phyloP scores from a whole-genome alignment of 2,888 invertebrate genomes.

The Acanthacorydalis orientalis region DNA sequence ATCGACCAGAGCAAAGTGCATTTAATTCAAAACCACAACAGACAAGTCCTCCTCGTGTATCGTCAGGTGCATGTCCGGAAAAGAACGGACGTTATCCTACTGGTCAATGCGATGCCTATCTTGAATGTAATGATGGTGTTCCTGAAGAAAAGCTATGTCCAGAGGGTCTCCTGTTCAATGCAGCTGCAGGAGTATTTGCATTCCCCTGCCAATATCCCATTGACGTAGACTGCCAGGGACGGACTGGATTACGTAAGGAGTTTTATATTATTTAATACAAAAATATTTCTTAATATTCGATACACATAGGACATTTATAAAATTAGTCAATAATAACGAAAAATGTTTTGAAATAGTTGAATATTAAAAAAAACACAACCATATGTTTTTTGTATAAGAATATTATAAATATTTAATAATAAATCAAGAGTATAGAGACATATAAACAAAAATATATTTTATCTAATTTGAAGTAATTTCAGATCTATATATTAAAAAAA shows the following conservation, averaged over 20 bases:
- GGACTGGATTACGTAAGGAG: slow-evolving; percentile 48
- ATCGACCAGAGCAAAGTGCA: background rate
- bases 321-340: too few relatives aligned
- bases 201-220: slow-evolving; percentile 76
- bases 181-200: slow-evolving; percentile 42
- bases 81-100: slow-evolving; percentile 50
- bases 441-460: too few relatives aligned
- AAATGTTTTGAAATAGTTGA: too few relatives aligned
- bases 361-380: too few relatives aligned
- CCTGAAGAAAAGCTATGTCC: slow-evolving; percentile 62
- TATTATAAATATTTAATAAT: too few relatives aligned
- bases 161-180: slow-evolving; percentile 66
- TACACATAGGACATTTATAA: background rate
- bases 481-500: too few relatives aligned
- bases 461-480: too few relatives aligned
- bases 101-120: slow-evolving; percentile 52
- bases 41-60: too few relatives aligned
- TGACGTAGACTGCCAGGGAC: slow-evolving; percentile 58
- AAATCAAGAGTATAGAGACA: too few relatives aligned
- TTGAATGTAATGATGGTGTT: slow-evolving; percentile 47
- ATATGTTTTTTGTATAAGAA: too few relatives aligned
- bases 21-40: background rate
- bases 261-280: too few relatives aligned
- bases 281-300: background rate
- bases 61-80: slow-evolving; percentile 35